Conservation (phyloP, 2,113 vertebrate species). For the Catharus fuscescens region DNA sequence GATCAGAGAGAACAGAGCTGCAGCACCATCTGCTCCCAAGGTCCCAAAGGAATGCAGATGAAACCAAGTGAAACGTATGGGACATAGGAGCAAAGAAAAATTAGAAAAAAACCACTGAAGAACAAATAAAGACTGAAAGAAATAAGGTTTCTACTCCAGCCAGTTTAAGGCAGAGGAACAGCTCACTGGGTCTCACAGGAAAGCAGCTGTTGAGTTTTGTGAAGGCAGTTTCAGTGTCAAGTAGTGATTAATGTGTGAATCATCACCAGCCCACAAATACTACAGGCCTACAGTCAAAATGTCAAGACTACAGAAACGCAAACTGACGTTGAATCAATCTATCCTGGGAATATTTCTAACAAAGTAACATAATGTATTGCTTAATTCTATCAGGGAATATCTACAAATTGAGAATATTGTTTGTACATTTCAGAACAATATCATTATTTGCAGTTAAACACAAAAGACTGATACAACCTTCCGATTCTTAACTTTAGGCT, state of each 20-base stretch:
- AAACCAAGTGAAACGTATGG: accelerated
- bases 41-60: background rate
- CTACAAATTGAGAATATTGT: background rate
- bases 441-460: background rate
- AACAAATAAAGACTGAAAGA: background rate
- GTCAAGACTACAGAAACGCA: constrained; percentile 30
- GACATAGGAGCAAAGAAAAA: background rate
- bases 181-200: background rate
- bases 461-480: background rate
- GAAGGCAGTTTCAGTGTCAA: background rate
- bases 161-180: background rate
- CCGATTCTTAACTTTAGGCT: background rate
- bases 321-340: background rate
- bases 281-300: constrained; percentile 20
- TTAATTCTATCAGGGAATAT: background rate
- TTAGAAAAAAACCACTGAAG: background rate
- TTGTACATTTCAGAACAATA: background rate
- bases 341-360: constrained; percentile 8
- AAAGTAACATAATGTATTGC: background rate
- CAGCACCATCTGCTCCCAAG: background rate
- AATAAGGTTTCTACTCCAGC: background rate
- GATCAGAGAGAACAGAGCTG: background rate
- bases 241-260: constrained; percentile 30
- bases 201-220: constrained; percentile 8
- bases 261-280: constrained; percentile 29